Evolutionary conservation across 2,797 vertebrate species (phyloP).

Genomic region (Microctenopoma stevenorrisi): DNA sequence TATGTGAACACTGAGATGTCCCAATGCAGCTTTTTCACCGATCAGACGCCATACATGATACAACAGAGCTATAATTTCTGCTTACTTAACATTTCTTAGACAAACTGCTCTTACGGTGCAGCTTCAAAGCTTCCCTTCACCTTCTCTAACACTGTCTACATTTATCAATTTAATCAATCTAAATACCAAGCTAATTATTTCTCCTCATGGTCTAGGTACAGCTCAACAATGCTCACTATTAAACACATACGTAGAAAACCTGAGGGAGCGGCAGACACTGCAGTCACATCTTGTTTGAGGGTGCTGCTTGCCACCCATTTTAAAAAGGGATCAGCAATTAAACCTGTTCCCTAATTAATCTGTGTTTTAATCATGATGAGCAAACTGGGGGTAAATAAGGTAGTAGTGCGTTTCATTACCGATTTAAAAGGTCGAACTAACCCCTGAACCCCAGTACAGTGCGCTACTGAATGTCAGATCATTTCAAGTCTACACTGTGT

Average conservation of each 20-base stretch:
- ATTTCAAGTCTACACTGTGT: background rate
- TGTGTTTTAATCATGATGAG: background rate
- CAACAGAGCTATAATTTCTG: slow-evolving; percentile 14
- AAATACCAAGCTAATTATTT: slow-evolving; percentile 18
- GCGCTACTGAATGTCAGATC: background rate
- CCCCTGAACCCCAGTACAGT: background rate
- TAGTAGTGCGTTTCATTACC: background rate
- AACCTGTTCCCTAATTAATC: slow-evolving; percentile 1
- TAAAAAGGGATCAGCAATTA: background rate
- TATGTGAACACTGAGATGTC: background rate
- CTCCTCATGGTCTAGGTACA: background rate
- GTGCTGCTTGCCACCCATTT: background rate
- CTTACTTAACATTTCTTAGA: slow-evolving; percentile 2
- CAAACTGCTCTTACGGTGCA: slow-evolving; percentile 11
- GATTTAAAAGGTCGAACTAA: slow-evolving; percentile 2
- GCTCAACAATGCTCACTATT: slow-evolving; percentile 14
- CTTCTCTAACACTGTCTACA: background rate
- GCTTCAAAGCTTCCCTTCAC: background rate
- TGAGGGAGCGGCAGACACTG: background rate
- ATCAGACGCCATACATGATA: slow-evolving; percentile 2
- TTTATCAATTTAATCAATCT: slow-evolving; percentile 12
- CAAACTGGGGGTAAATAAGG: background rate
- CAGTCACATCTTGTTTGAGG: slow-evolving; percentile 2
- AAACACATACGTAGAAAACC: slow-evolving; percentile 3
- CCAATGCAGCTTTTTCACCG: slow-evolving; percentile 12